Evolutionary conservation across 2,113 vertebrate genomes (phyloP).

Genomic region (Aphyosemion australe): DNA sequence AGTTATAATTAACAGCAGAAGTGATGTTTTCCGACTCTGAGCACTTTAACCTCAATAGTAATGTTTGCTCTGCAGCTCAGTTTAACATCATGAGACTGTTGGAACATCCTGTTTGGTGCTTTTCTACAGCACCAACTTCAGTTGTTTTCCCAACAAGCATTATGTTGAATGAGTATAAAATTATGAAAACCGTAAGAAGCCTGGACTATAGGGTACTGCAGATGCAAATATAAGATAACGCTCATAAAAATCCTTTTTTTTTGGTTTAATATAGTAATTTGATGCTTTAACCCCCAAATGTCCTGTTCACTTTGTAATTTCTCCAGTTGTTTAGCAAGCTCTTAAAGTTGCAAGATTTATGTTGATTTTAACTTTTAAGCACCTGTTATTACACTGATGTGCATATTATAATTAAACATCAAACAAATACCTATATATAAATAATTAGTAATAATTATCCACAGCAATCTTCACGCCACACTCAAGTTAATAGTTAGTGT

Average conservation of each 20-base stretch:
- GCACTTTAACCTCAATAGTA: background rate
- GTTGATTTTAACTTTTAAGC: slow-evolving; percentile 25
- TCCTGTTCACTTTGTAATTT: slow-evolving; percentile 35
- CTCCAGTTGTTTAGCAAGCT: slow-evolving; percentile 36
- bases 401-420: no score
- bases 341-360: slow-evolving; percentile 37
- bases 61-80: slow-evolving; percentile 2
- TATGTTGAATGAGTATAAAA: slow-evolving; percentile 34
- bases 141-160: slow-evolving; percentile 50
- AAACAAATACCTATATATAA: no score
- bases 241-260: no score
- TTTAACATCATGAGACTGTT: slow-evolving; percentile 25
- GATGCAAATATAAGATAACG: slow-evolving; percentile 32
- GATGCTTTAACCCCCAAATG: no score
- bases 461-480: no score
- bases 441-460: no score
- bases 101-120: slow-evolving; percentile 8
- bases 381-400: slow-evolving; percentile 36
- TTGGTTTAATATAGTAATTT: no score
- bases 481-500: no score
- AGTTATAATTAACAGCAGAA: slow-evolving; percentile 5
- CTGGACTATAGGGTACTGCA: slow-evolving; percentile 19
- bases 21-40: background rate
- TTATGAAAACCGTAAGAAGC: slow-evolving; percentile 24
- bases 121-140: slow-evolving; percentile 13